Conservation (phyloP, 1,140 invertebrate genomes). For the Drosophila kepulauana region DNA sequence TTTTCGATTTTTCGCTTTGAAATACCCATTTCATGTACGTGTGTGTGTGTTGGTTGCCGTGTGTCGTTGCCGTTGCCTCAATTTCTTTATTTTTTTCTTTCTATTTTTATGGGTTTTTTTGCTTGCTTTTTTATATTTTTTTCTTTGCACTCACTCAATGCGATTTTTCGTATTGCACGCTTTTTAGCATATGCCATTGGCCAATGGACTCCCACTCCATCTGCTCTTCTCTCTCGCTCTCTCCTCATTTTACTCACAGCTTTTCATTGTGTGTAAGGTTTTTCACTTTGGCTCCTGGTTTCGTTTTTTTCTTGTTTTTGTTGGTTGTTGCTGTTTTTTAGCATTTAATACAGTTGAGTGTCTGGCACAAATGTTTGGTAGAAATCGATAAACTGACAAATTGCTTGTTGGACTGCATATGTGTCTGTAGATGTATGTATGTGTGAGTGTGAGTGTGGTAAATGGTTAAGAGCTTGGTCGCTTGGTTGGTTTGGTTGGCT, state of each 20-base stretch:
- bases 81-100: constrained; percentile 50
- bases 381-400: constrained; percentile 84
- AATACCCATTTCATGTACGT: constrained; percentile 78
- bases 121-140: constrained; percentile 34
- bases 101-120: constrained; percentile 52
- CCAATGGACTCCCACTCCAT: constrained; percentile 50
- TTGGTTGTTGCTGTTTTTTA: constrained; percentile 79
- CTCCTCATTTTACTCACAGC: constrained; percentile 54
- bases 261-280: constrained; percentile 83
- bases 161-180: constrained; percentile 79
- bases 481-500: constrained; percentile 28
- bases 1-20: constrained; percentile 84
- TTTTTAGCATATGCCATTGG: constrained; percentile 83
- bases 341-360: constrained; percentile 84
- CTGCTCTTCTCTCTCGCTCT: not conserved
- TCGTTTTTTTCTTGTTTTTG: constrained; percentile 22
- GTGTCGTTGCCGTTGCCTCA: constrained; percentile 35
- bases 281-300: constrained; percentile 70
- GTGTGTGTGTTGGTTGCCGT: constrained; percentile 58
- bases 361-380: constrained; percentile 84
- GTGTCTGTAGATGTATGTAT: constrained; percentile 18
- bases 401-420: constrained; percentile 73
- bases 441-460: constrained; percentile 55
- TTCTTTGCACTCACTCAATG: constrained; percentile 52
- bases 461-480: constrained; percentile 71